A percentile compares a stretch with the other conserved stretches of the same genome.
Conservation (phyloP, 2,888 invertebrate species). For the Xylocampa areola region DNA sequence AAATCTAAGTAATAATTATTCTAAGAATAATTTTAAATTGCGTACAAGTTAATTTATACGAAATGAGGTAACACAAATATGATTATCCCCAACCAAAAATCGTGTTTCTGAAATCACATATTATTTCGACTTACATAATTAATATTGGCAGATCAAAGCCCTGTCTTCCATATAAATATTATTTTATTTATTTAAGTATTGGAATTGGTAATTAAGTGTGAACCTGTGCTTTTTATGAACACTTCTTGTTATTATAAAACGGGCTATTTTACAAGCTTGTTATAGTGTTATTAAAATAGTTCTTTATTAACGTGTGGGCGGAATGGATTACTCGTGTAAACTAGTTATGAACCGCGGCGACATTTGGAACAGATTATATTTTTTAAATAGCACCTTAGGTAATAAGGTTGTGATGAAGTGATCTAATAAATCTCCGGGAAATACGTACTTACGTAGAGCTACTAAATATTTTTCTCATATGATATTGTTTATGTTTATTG, state of each 20-base stretch:
- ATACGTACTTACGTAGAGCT: not conserved
- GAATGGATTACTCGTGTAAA: constrained; percentile 59
- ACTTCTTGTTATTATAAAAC: constrained; percentile 61
- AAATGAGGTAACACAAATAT: not conserved
- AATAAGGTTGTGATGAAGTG: constrained; percentile 35
- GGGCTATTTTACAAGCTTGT: constrained; percentile 66
- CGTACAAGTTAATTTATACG: not conserved
- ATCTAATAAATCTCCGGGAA: constrained; percentile 8
- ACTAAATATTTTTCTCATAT: not conserved
- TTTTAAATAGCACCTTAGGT: constrained; percentile 34
- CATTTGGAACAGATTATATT: constrained; percentile 52
- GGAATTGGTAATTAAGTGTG: constrained; percentile 43
- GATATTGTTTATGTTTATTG: too few relatives aligned
- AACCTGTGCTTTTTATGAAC: constrained; percentile 42
- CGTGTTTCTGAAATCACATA: constrained; percentile 16
- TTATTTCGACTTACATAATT: constrained; percentile 4
- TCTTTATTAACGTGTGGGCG: constrained; percentile 69
- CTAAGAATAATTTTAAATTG: not conserved
- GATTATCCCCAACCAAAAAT: not conserved
- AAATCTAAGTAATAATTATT: too few relatives aligned
- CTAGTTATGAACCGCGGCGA: constrained; percentile 56
- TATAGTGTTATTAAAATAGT: constrained; percentile 69
- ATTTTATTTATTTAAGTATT: constrained; percentile 21
- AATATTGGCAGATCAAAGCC: constrained; percentile 27
- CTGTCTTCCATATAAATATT: constrained; percentile 14